Percentiles rank a stretch among this genome's conserved stretches.
Evolutionary conservation across 2,113 vertebrate species (phyloP).

Genomic region (Origma solitaria): DNA sequence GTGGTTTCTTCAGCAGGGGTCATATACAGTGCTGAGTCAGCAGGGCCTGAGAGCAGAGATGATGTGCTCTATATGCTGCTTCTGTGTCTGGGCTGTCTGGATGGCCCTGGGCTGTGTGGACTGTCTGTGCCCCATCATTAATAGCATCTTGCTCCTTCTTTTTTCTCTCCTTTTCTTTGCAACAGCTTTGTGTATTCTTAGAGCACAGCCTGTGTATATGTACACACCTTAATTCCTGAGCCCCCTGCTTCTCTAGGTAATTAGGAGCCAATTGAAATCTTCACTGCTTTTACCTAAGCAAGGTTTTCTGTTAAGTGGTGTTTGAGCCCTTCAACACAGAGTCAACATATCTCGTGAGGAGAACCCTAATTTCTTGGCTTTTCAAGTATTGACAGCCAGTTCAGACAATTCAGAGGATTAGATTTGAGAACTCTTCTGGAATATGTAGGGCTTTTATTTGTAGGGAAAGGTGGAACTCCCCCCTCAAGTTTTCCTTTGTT

Average conservation of each 20-base stretch:
- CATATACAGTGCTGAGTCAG: background rate
- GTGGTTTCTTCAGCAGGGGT: background rate
- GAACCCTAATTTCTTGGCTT: background rate
- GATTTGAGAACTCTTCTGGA: background rate
- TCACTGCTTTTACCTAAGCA: background rate
- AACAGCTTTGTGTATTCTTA: background rate
- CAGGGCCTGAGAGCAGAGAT: background rate
- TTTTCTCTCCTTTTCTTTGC: background rate
- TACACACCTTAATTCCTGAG: background rate
- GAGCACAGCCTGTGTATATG: background rate
- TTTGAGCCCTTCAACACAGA: background rate
- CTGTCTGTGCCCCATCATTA: background rate
- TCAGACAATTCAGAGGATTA: background rate
- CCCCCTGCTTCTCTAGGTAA: background rate
- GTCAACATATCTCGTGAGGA: background rate
- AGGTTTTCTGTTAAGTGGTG: background rate
- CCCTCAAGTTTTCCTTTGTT: background rate
- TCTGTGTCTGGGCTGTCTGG: background rate
- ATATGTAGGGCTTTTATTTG: background rate
- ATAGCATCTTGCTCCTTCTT: background rate
- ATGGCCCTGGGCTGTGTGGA: background rate
- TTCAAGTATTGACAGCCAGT: background rate
- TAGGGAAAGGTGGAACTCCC: background rate
- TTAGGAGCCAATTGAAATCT: background rate
- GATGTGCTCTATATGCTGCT: background rate